Conservation (phyloP, 2,888 invertebrate species). For the Embidobia sp. region DNA sequence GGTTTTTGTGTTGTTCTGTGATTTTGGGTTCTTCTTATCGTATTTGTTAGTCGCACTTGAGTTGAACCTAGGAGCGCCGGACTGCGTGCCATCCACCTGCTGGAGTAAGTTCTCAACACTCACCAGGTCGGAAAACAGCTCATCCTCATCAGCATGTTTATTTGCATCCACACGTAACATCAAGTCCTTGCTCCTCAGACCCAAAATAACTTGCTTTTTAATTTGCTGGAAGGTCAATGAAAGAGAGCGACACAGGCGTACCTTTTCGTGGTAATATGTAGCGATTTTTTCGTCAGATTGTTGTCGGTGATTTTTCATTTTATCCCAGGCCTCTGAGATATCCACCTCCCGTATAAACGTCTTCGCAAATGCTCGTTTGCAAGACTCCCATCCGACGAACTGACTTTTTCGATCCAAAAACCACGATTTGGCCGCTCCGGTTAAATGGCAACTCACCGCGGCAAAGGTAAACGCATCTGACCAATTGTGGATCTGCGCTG, state of each 20-base stretch:
- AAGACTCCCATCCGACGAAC: background rate
- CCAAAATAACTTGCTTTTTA: constrained; percentile 3
- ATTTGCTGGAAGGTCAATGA: background rate
- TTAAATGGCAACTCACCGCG: constrained; percentile 3
- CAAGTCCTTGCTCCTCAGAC: background rate
- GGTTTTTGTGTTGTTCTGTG: background rate
- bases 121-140: background rate
- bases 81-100: too few relatives aligned
- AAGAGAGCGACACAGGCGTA: constrained; percentile 14
- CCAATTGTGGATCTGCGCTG: constrained; percentile 11
- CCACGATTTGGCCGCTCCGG: constrained; percentile 5
- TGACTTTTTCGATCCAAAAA: background rate
- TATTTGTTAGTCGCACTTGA: too few relatives aligned
- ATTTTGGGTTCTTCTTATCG: background rate
- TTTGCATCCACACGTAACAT: constrained; percentile 1
- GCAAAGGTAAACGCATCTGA: constrained; percentile 23
- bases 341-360: constrained; percentile 9
- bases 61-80: too few relatives aligned
- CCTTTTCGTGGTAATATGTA: constrained; percentile 21
- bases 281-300: constrained; percentile 11
- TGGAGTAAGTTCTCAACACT: background rate
- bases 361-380: background rate
- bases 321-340: constrained; percentile 13
- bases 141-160: background rate
- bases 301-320: background rate